phyloP scores from a whole-genome alignment of 2,113 vertebrate species.

The Microtus montanus region DNA sequence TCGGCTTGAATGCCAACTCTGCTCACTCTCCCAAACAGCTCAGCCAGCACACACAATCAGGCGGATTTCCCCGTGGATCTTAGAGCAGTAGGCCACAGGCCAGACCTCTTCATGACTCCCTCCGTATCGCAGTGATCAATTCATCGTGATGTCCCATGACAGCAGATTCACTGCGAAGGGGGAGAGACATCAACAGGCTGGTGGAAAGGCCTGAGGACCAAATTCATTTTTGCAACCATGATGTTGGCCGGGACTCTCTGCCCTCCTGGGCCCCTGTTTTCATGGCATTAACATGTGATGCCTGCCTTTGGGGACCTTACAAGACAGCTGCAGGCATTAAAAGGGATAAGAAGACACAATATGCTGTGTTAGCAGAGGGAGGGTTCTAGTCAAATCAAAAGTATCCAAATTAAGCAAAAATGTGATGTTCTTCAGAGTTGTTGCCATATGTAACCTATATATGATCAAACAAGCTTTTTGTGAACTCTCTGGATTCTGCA shows the following conservation, averaged over 20 bases:
- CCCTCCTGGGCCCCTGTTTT: neutral
- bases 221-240: neutral
- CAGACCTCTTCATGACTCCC: constrained; percentile 2
- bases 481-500: constrained; percentile 38
- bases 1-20: neutral
- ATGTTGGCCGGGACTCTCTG: constrained; percentile 24
- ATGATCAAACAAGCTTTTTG: constrained; percentile 28
- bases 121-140: constrained; percentile 5
- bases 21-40: constrained; percentile 18
- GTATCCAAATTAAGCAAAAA: constrained; percentile 25
- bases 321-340: constrained; percentile 4
- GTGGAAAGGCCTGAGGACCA: constrained; percentile 8
- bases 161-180: neutral
- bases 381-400: neutral
- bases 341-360: neutral
- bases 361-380: neutral
- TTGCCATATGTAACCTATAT: constrained; percentile 12
- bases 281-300: constrained; percentile 4
- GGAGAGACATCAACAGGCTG: constrained; percentile 7
- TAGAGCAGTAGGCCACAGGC: neutral
- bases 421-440: neutral
- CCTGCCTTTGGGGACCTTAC: constrained; percentile 22
- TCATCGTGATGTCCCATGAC: constrained; percentile 22
- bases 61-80: neutral
- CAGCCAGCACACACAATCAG: neutral